Evolutionary conservation across 2,113 vertebrate genomes (phyloP), one percentile per base, ranked within the genome.

Genomic region (Cololabis saira): DNA sequence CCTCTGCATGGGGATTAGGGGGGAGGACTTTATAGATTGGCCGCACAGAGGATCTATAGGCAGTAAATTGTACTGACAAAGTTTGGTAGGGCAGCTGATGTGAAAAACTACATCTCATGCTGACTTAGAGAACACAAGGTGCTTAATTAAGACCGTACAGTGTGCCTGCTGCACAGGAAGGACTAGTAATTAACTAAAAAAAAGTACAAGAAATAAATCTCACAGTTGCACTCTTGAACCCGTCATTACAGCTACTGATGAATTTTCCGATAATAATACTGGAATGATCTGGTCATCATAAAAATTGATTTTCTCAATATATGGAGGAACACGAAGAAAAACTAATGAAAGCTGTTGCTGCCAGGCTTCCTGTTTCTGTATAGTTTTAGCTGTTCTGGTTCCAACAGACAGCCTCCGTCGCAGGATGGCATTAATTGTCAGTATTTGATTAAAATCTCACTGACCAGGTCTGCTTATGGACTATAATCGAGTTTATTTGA

Each of bases 31-130:
- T 89, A 89, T 91, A 78, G 88, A 90, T 89, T 74, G 77, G 69
- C 69, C 73, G 73, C 66, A 61, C 66, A 62, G 57, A 66, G 70
- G 73, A 81, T 85, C 80, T 71, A 88, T 80, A 77, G 62, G 74
- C 76, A 76, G 73, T 88, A 90, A 89, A 89, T 85, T 87, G 65
- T 58, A 78, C 84, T 88, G 87, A 91, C 78, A 85, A 84, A 85
- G 80, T 83, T 75, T 50, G 69, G 61, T 16, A 57, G 57, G 65
- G 58, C 67, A 65, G 62, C 44, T 58, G 61, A 70, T 50, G 22
- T 62, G 61, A 42, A 80, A 69, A 83, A 59, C 54, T 51, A 58
- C 50, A 71, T 64, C 42, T 64, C 54, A 55, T 44, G 47, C 21
- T 47, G 56, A 78, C 67, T 45, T 65, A 59, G 37, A 68, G 59